Conservation (phyloP, 1,140 invertebrate species). For the Rhynchophorus ferrugineus region DNA sequence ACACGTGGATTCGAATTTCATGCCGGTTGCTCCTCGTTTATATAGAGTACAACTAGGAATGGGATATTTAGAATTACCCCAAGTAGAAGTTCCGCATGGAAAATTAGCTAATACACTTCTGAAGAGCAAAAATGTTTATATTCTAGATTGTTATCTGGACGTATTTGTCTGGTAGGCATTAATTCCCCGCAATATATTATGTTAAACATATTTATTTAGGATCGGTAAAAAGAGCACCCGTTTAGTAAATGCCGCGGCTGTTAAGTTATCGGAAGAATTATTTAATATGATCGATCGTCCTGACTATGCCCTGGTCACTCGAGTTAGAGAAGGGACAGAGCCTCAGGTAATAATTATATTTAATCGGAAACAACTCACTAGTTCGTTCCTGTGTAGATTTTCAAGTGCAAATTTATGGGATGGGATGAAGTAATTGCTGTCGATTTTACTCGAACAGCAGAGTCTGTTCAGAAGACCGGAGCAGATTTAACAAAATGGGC, state of each 20-base stretch:
- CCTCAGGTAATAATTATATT: constrained; percentile 47
- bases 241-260: constrained; percentile 89
- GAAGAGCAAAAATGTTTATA: constrained; percentile 92
- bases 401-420: constrained; percentile 94
- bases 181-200: not conserved
- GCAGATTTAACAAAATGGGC: constrained; percentile 94
- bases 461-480: constrained; percentile 92
- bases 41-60: constrained; percentile 95
- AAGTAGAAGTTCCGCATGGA: constrained; percentile 78
- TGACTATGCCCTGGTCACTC: constrained; percentile 78
- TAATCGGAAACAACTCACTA: not conserved
- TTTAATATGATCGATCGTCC: constrained; percentile 88
- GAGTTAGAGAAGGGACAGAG: constrained; percentile 81
- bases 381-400: constrained; percentile 58
- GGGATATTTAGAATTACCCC: constrained; percentile 97
- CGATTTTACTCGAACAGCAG: constrained; percentile 96
- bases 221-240: constrained; percentile 97
- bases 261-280: constrained; percentile 92
- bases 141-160: constrained; percentile 91
- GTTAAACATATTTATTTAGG: constrained; percentile 46
- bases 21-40: constrained; percentile 68
- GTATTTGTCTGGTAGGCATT: constrained; percentile 89
- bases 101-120: constrained; percentile 68
- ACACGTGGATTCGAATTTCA: constrained; percentile 73
- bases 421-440: constrained; percentile 99